phyloP scores from a whole-genome alignment of 2,888 invertebrate genomes.

The Branchellion lobata region DNA sequence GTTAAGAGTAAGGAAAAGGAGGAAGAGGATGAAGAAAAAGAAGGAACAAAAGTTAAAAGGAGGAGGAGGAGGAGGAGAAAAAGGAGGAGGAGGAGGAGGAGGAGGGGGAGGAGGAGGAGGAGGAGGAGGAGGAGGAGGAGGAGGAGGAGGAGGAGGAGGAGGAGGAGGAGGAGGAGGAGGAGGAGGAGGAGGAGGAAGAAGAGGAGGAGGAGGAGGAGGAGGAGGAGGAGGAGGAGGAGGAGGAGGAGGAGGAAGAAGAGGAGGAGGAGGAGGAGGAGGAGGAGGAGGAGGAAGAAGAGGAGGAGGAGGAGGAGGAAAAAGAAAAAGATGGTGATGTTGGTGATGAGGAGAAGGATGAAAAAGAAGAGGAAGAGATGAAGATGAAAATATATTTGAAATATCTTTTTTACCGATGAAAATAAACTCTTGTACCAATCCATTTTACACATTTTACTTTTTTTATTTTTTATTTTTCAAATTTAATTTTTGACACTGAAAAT shows the following conservation, averaged over 20 bases:
- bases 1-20: not conserved
- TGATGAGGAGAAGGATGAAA: not conserved
- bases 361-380: not conserved
- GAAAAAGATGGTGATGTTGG: not conserved
- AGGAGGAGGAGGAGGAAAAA: not conserved
- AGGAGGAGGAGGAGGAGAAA: not conserved
- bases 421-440: too few relatives aligned
- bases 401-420: too few relatives aligned
- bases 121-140: not conserved
- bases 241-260: not conserved
- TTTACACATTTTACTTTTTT: too few relatives aligned
- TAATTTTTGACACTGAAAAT: too few relatives aligned
- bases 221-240: not conserved
- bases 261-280: conserved; percentile 1
- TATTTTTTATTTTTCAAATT: too few relatives aligned
- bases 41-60: too few relatives aligned
- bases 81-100: not conserved
- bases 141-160: not conserved
- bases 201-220: not conserved
- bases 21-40: not conserved
- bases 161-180: not conserved
- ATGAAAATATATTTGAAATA: too few relatives aligned
- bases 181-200: not conserved
- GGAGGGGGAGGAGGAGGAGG: not conserved
- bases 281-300: not conserved